Base-by-base conservation (phyloP, 2,888 invertebrate species). In the Cloeon dipterum region DNA sequence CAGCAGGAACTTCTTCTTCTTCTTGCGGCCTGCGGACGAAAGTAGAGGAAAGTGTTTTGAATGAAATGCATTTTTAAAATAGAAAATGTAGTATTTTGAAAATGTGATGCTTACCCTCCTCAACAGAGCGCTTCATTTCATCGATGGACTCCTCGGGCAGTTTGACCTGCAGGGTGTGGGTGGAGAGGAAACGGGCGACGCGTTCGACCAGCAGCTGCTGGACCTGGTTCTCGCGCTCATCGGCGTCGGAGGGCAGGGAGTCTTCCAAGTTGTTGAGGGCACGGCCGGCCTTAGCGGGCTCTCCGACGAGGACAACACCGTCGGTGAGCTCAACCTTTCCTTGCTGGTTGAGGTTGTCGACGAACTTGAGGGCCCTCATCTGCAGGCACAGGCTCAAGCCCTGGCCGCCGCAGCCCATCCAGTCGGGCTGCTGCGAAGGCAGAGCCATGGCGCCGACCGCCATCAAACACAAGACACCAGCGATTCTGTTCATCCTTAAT, bases 101-200 rank as follows among this genome's bases (percentile, higher is more conserved):
- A n/a, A n/a, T n/a, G 19, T 3, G 7, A 16, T 44, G 52, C 53
- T 67, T 65, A 79, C 81, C 79, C 74, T 82, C 81, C 50, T 78
- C 81, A 35, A 78, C 61, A n/a, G 79, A 75, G 45, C 76, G 68
- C 50, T 75, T 70, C 53, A 81, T 65, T 47, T 75, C 74, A 45
- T 72, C 65, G 45, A 76, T 69, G 32, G 74, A 68, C 36, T 68
- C 67, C 42, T 70, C 70, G 47, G 82, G 81, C 47, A 83, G 65
- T 55, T 79, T 79, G 48, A 83, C 70, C 51, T 83, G 81, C 32
- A 83, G 60, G 14, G 78, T 74, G 49, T 82, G 81, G 36, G 74
- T 72, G 48, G 75, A 72, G 44, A 82, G 66, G 54, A 82, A 72
- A 46, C 71, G 68, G 43, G 75, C 70, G 8, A 81, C 65, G 43